Evolutionary conservation across 1,140 invertebrate species (phyloP), one percentile per base, ranked within the genome.

Genomic region (Drosophila pachea): DNA sequence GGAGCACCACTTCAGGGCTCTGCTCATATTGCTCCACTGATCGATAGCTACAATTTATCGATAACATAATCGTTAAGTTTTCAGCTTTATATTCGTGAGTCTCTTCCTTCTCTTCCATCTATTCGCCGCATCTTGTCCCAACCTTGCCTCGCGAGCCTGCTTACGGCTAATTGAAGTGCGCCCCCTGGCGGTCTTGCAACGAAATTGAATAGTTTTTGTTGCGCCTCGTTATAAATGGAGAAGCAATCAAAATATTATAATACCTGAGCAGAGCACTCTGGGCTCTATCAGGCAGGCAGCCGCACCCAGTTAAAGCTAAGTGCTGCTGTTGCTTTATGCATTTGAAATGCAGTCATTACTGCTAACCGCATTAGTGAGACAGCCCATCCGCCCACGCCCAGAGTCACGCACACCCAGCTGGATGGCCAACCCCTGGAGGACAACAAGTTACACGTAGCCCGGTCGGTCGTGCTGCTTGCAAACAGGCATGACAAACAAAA

Each of bases 241-340:
- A 56, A 33, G 8, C 53, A 48, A 65, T 56, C 35, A 55, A 64
- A 56, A 56, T 38, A 47, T 64, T 47, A 49, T 42, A 40, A 65
- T 9, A 22, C 14, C 38, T 31, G 32, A 43, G 4, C 31, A 54
- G 56, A 22, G 22, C 22, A 22, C 22, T 22, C 22, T 56, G 36
- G 0, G 3, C 16, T 38, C 7, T 22, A 47, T 45, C 22, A 22
- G 22, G 16, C 16, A 7, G 35, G 22, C 22, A 8, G 49, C 49
- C 32, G 12, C 48, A 45, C 58, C 14, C 35, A 54, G 52, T 54
- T 66, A 47, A 33, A 50, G 48, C 54, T 54, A 66, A 66, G 54
- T 70, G 68, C 68, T 66, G 62, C 35, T 66, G 62, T 48, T 40
- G 48, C 62, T 70, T 59, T 70, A 54, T 66, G 68, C 68, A 66